phyloP scores from a whole-genome alignment of 2,113 vertebrate species.

The Sitta europaea region DNA sequence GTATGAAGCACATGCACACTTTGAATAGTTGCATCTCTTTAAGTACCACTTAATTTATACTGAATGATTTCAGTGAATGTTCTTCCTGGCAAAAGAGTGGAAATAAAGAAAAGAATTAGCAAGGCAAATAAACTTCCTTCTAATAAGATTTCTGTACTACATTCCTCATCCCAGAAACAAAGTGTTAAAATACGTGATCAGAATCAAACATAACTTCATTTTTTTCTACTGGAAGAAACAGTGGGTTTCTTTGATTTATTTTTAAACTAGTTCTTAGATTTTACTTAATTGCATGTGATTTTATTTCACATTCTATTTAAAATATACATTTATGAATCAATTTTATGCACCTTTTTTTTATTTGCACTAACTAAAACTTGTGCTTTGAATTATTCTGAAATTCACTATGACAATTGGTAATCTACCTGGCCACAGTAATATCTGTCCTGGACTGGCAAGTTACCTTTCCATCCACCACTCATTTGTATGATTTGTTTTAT shows the following conservation, averaged over 20 bases:
- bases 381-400: not conserved
- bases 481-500: not conserved
- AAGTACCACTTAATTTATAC: not conserved
- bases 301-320: not conserved
- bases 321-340: not conserved
- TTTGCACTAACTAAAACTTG: not conserved
- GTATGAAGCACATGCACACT: not conserved
- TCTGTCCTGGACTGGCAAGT: not conserved
- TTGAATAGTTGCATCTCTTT: not conserved
- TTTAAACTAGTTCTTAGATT: not conserved
- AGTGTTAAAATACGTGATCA: not conserved
- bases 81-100: not conserved
- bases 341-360: not conserved
- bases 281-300: not conserved
- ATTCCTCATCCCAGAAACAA: not conserved
- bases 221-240: not conserved
- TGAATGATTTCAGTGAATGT: not conserved
- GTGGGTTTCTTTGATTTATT: not conserved
- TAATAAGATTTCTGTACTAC: not conserved
- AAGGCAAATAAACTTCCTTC: not conserved
- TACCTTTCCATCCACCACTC: not conserved
- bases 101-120: slow-evolving; percentile 8
- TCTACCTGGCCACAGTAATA: not conserved
- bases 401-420: not conserved
- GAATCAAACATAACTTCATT: not conserved